Base-by-base conservation (phyloP, 2,888 invertebrate genomes). In the Venusia cambrica region DNA sequence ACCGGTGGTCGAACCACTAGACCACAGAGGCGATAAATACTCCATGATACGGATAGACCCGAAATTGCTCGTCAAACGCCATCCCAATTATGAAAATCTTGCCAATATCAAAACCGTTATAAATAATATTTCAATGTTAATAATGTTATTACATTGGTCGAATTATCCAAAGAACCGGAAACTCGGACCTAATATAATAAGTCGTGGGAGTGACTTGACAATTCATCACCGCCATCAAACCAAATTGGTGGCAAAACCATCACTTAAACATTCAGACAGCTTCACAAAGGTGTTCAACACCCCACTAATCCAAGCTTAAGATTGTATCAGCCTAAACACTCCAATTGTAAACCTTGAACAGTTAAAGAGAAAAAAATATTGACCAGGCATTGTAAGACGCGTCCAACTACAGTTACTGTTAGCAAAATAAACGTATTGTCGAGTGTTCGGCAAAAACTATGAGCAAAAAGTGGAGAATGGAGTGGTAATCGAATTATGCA, bases 261-360 rank as follows among this genome's bases (percentile, higher is more conserved):
- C 68, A 67, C 53, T 55, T 48, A 53, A 21, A 52, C 48, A 53
- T 61, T 64, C 61, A 66, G 68, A 68, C 67, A 68, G 57, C 59
- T 61, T 67, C 41, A 83, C 85, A 84, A 85, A 63, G 54, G 58
- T 41, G 51, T 52, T 62, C 62, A 73, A 73, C 60, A 59, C 71
- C 55, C 58, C 53, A 64, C 66, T 80, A 77, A 84, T 76, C 81
- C 65, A 46, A 64, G 80, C 76, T 85, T 84, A 73, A 80, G 83
- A 85, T 85, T 55, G 61, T 74, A 83, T 84, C 81, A 60, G 56
- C 46, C 48, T 70, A 73, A 83, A 84, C 83, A 84, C 81, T 84
- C 73, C 72, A 76, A 69, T 54, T 59, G 57, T 63, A 75, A 73
- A 79, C 71, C 71, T 52, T 46, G 57, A 65, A 80, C 80, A 74